These are phyloP conservation scores for Phycodurus eques DNA, from an alignment of 2,113 vertebrate genomes.

Conservation along the genomic window DNA sequence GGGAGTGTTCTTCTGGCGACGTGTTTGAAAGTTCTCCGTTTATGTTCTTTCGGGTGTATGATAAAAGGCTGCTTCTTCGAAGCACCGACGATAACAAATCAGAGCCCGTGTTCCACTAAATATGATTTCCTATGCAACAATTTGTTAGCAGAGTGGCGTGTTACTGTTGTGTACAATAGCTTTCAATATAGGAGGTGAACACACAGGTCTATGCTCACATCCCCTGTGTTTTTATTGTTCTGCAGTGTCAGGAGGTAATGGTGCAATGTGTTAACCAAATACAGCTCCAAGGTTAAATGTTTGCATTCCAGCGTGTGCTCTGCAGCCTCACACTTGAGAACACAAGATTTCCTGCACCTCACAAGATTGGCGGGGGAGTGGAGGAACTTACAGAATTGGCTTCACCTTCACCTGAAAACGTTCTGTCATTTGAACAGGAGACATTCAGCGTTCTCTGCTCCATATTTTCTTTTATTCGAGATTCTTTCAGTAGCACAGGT, in stretches of 20 bases:
- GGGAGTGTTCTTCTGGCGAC: constrained; percentile 30
- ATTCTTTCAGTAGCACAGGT: neutral
- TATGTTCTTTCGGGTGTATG: constrained; percentile 24
- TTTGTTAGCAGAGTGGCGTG: constrained; percentile 5
- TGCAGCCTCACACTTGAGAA: constrained; percentile 22
- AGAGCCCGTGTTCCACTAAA: constrained; percentile 20
- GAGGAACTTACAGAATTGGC: constrained; percentile 25
- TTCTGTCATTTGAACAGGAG: neutral
- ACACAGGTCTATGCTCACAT: neutral
- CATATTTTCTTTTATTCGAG: neutral
- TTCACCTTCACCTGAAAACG: neutral
- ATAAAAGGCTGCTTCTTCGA: constrained; percentile 30
- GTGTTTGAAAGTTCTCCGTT: constrained; percentile 26
- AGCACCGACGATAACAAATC: constrained; percentile 29
- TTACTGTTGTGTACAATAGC: constrained; percentile 15
- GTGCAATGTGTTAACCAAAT: constrained; percentile 35
- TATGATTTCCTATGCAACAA: constrained; percentile 21
- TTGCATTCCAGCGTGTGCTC: constrained; percentile 30
- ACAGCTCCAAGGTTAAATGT: constrained; percentile 51
- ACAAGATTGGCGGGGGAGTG: constrained; percentile 29
- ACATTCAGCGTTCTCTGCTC: neutral
- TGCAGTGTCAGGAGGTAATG: constrained; percentile 25
- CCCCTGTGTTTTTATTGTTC: constrained; percentile 15
- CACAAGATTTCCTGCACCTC: constrained; percentile 27
- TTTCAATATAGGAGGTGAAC: constrained; percentile 10